phyloP scores from a whole-genome alignment of 1,140 invertebrate species.

The Anastrepha obliqua region DNA sequence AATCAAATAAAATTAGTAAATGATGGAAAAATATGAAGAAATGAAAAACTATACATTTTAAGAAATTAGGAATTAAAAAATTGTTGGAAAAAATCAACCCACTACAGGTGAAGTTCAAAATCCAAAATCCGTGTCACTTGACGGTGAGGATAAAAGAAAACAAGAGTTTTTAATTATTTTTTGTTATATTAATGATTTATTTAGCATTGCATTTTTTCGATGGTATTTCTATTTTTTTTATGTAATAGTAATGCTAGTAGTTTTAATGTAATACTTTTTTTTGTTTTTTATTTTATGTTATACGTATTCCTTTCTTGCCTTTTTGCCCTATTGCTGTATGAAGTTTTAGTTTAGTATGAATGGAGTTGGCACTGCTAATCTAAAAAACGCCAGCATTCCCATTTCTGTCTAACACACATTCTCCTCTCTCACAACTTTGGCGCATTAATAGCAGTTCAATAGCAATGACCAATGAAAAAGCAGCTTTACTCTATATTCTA shows the following conservation, averaged over 20 bases:
- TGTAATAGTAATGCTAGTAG: neutral
- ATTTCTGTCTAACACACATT: no score
- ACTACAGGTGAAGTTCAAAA: slow-evolving; percentile 52
- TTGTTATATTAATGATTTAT: slow-evolving; percentile 49
- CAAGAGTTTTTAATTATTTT: slow-evolving; percentile 22
- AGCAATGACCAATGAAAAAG: no score
- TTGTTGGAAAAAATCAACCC: slow-evolving; percentile 40
- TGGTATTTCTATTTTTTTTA: neutral
- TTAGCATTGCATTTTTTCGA: neutral
- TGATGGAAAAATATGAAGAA: neutral
- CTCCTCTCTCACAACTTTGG: no score
- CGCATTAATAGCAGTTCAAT: no score
- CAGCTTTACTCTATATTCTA: no score
- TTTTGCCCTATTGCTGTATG: no score
- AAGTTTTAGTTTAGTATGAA: no score
- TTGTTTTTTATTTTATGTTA: neutral
- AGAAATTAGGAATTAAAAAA: neutral
- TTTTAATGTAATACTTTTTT: neutral
- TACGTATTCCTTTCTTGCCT: neutral
- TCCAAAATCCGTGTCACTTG: slow-evolving; percentile 48
- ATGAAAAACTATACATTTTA: neutral
- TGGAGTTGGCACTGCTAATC: no score
- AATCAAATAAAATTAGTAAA: neutral
- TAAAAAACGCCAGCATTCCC: no score
- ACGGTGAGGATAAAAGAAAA: slow-evolving; percentile 49